Base-by-base conservation (phyloP, 2,113 vertebrate species). In the Callospermophilus lateralis region DNA sequence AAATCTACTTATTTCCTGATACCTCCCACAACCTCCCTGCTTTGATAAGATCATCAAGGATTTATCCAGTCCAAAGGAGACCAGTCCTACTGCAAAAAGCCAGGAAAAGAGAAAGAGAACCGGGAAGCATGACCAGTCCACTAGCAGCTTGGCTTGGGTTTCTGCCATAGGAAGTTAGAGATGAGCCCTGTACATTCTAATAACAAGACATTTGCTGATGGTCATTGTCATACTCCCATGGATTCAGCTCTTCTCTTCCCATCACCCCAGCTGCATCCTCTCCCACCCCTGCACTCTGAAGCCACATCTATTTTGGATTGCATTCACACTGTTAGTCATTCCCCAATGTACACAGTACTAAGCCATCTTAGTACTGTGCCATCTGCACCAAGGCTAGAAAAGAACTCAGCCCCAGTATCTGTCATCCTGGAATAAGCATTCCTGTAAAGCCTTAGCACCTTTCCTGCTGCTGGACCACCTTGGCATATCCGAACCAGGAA, bases 1-100 rank as follows among this genome's bases (percentile, higher is more conserved):
- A 97, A 96, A 73, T 72, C 39, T 11, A 26, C n/a, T 67, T 79
- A 39, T 78, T 86, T 93, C 90, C 95, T 19, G 34, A 93, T 19
- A 53, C 45, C 15, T 63, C 39, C 48, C 48, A 32, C 39, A 48
- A 42, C 9, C 72, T 74, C 28, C 34, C 15, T 70, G 4, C 34
- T 65, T 87, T 58, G 55, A 67, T 30, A 55, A 61, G 39, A 78
- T 79, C 24, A 72, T 9, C 2, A 83, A 68, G 48, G 9, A n/a
- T 42, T 65, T 65, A 32, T 26, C 68, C 55, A 53, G 17, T 93
- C 96, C 34, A 58, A 61, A 97, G 48, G 42, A 37, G 65, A 61
- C 13, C 9, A 15, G 32, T 63, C 45, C 51, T 37, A n/a, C 19
- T 37, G 12, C 39, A 67, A 77, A 88, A 93, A 84, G 32, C 51